Base-by-base conservation (phyloP, 1,140 invertebrate genomes). In the Grapholita molesta region DNA sequence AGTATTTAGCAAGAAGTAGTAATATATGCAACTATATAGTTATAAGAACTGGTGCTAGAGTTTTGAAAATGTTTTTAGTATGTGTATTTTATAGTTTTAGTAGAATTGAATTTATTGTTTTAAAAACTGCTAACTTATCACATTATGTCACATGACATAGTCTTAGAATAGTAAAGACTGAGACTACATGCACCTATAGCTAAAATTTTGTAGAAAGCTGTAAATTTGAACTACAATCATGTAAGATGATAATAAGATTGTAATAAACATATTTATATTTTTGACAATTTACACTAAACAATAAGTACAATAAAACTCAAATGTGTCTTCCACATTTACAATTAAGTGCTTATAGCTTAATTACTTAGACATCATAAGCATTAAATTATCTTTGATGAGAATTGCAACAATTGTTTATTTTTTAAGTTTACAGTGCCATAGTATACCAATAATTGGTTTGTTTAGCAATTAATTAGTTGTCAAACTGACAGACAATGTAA, bases 1-100 rank as follows among this genome's bases (percentile, higher is more conserved):
- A 30, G 72, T 90, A 71, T 70, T 88, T 66, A 67, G 68, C 72
- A 77, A 72, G 64, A 77, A 71, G 25, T 61, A 61, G 25, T 25
- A 12, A 25, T 61, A 6, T 69, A 61, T 12, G 67, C n/a, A 52
- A 64, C n/a, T 42, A 38, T 61, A 64, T 70, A 67, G 35, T 21
- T 52, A 57, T 42, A 24, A 65, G 25, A 25, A 25, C 61, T 70
- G 70, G 71, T 73, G 70, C 73, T 75, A 68, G 53, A 33, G 30
- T 33, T 28, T 48, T 28, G 35, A 12, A 11, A 35, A 52, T 6
- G 6, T 6, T 48, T 21, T 48, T 48, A 21, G 42, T 48, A 8
- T 21, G 8, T 48, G n/a, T 21, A 48, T 30, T 30, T 30, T 30
- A 30, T 30, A n/a, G n/a, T n/a, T n/a, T n/a, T n/a, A 38, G 35